Evolutionary conservation across 2,888 invertebrate genomes (phyloP).

Genomic region (Nomada ruficornis): DNA sequence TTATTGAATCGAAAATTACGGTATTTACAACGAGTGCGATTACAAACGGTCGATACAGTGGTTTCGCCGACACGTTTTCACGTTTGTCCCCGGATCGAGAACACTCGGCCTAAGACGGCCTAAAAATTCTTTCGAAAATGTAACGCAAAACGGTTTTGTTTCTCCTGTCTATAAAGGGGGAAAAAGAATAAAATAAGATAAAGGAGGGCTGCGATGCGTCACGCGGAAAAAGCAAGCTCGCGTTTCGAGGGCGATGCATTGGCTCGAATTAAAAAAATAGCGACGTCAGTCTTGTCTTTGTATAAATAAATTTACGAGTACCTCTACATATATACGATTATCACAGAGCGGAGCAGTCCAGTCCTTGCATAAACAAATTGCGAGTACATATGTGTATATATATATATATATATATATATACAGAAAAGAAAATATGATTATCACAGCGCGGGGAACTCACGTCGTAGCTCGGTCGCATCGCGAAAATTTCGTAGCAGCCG

Average conservation of each 20-base stretch:
- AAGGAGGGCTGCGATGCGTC: neutral
- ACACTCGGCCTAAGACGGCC: slow-evolving; percentile 10
- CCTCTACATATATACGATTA: neutral
- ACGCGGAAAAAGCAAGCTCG: too few species aligned
- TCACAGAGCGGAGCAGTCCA: neutral
- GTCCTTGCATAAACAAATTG: neutral
- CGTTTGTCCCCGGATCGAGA: neutral
- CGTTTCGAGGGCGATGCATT: too few species aligned
- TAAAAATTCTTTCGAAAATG: neutral
- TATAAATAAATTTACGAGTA: neutral
- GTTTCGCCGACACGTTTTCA: slow-evolving; percentile 8
- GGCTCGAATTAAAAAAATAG: too few species aligned
- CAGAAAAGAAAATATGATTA: neutral
- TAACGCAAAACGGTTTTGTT: neutral
- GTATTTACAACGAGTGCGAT: slow-evolving; percentile 43
- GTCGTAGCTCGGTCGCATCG: neutral
- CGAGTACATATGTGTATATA: neutral
- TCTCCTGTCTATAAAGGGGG: neutral
- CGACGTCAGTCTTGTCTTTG: slow-evolving; percentile 1
- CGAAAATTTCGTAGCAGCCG: too few species aligned
- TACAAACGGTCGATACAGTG: slow-evolving; percentile 41
- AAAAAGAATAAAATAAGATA: neutral
- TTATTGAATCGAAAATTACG: slow-evolving; percentile 46
- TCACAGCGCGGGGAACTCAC: neutral
- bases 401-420: neutral